Conservation (phyloP, 2,113 vertebrate species). For the Cryptomyrus ogoouensis region DNA sequence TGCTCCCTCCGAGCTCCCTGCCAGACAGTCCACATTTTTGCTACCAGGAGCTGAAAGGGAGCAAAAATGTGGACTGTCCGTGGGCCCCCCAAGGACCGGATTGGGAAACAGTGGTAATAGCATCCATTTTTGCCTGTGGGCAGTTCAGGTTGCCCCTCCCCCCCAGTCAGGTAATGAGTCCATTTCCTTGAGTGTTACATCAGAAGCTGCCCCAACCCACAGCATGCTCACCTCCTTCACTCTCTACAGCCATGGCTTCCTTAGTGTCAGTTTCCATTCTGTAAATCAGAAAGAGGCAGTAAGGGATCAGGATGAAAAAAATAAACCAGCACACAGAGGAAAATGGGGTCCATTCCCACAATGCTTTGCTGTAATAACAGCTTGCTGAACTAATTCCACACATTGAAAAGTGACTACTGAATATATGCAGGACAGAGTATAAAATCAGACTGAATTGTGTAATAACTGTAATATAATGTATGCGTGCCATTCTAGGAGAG, state of each 20-base stretch:
- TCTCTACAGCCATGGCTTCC: constrained; percentile 32
- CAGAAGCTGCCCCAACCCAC: neutral
- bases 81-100: neutral
- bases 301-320: neutral
- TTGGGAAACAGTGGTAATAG: neutral
- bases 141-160: neutral
- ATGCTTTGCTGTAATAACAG: neutral
- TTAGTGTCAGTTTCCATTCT: constrained; percentile 39
- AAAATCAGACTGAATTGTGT: neutral
- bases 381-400: neutral
- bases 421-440: neutral
- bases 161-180: neutral
- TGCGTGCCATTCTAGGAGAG: neutral
- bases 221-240: constrained; percentile 44
- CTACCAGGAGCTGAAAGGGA: neutral
- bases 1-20: neutral
- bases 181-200: neutral
- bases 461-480: neutral
- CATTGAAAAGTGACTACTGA: neutral
- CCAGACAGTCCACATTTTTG: neutral
- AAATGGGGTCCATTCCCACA: neutral
- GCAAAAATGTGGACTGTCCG: neutral
- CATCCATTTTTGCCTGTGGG: neutral
- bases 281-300: constrained; percentile 29
- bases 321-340: neutral